Evolutionary conservation across 2,888 invertebrate species (phyloP).

Genomic region (Patella ulyssiponensis): DNA sequence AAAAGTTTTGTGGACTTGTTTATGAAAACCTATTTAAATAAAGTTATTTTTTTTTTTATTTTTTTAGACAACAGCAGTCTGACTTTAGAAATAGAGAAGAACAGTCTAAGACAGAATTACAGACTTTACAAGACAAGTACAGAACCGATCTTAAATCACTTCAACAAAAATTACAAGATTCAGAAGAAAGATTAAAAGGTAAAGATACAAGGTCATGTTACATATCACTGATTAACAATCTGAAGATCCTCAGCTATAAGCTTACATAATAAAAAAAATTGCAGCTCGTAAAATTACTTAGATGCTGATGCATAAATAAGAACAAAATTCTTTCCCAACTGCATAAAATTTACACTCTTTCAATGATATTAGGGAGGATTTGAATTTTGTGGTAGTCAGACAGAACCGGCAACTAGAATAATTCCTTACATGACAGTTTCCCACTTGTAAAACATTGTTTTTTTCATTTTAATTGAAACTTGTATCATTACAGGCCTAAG

Average conservation of each 20-base stretch:
- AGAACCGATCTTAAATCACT: constrained; percentile 50
- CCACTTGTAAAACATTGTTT: too few species aligned
- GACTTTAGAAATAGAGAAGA: constrained; percentile 53
- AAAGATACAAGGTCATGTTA: neutral
- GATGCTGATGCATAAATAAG: neutral
- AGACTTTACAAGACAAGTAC: constrained; percentile 49
- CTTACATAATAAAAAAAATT: too few species aligned
- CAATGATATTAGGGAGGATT: neutral
- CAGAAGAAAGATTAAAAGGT: constrained; percentile 67
- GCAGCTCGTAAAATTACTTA: neutral
- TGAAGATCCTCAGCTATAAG: too few species aligned
- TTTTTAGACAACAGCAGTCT: constrained; percentile 50
- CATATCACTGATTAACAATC: neutral
- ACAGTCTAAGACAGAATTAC: constrained; percentile 42
- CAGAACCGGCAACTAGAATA: too few species aligned
- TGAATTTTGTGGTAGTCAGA: too few species aligned
- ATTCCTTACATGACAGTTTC: too few species aligned
- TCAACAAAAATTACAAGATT: constrained; percentile 54
- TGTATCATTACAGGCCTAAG: too few species aligned
- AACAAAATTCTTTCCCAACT: neutral
- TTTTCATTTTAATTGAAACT: too few species aligned
- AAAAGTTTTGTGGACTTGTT: too few species aligned
- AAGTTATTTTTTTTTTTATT: constrained; percentile 12
- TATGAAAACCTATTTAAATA: too few species aligned
- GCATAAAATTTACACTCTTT: neutral